phyloP scores from a whole-genome alignment of 2,888 invertebrate species.

The Tipula unca region DNA sequence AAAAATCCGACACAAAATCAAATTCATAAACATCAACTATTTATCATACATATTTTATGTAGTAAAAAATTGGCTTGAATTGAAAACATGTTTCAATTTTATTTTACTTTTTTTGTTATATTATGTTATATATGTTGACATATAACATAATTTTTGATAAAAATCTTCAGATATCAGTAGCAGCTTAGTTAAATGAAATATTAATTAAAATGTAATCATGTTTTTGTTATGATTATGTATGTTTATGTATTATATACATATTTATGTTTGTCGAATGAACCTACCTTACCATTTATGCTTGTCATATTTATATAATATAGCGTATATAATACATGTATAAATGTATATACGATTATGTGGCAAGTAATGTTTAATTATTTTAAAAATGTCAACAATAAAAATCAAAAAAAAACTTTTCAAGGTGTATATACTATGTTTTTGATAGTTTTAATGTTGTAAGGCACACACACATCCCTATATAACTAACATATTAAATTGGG shows the following conservation, averaged over 20 bases:
- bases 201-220: constrained; percentile 14
- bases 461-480: background rate
- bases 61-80: background rate
- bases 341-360: background rate
- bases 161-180: background rate
- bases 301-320: background rate
- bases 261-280: background rate
- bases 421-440: background rate
- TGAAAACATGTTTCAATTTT: background rate
- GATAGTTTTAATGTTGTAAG: background rate
- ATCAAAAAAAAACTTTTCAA: background rate
- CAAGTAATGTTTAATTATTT: background rate
- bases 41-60: background rate
- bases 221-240: background rate
- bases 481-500: background rate
- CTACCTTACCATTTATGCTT: background rate
- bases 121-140: background rate
- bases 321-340: background rate
- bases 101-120: too few species aligned
- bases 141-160: background rate
- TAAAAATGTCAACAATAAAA: background rate
- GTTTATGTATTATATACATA: background rate
- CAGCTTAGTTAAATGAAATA: background rate
- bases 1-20: background rate
- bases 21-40: background rate